Percentiles rank a stretch among this genome's conserved stretches.
phyloP scores from a whole-genome alignment of 2,797 vertebrate species.

The Falco cherrug region DNA sequence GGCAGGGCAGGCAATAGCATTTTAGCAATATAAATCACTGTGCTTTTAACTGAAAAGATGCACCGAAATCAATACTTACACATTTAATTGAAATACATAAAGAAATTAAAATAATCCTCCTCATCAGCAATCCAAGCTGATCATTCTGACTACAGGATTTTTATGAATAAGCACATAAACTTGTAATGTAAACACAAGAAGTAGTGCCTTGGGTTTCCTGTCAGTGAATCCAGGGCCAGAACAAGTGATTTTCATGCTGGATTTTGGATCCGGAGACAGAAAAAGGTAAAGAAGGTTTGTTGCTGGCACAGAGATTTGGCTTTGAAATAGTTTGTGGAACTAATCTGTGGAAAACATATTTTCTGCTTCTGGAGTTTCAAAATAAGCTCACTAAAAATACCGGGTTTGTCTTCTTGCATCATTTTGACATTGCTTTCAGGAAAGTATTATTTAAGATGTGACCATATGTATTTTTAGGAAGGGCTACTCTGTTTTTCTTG shows the following conservation, averaged over 20 bases:
- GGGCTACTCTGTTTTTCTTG: neutral
- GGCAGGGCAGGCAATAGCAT: slow-evolving; percentile 54
- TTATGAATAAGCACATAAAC: slow-evolving; percentile 61
- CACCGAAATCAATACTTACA: slow-evolving; percentile 45
- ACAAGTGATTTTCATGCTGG: slow-evolving; percentile 31
- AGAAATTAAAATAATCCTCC: slow-evolving; percentile 67
- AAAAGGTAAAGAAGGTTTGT: slow-evolving; percentile 37
- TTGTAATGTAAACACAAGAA: slow-evolving; percentile 44
- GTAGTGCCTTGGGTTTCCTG: slow-evolving; percentile 59
- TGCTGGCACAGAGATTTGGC: slow-evolving; percentile 2
- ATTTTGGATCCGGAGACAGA: slow-evolving; percentile 9
- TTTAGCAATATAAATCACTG: slow-evolving; percentile 61
- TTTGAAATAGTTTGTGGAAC: slow-evolving; percentile 25
- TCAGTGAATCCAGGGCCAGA: slow-evolving; percentile 43
- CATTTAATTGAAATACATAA: slow-evolving; percentile 64
- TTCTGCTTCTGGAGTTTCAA: slow-evolving; percentile 31
- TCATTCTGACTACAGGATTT: slow-evolving; percentile 56
- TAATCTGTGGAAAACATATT: slow-evolving; percentile 36
- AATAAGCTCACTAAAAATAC: neutral
- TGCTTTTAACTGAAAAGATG: slow-evolving; percentile 54
- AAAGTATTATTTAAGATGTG: neutral
- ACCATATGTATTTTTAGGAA: neutral
- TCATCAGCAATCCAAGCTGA: slow-evolving; percentile 46
- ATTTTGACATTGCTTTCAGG: neutral
- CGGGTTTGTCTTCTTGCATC: neutral